Base-by-base conservation (phyloP, 2,113 vertebrate genomes). In the Dipodomys merriami region DNA sequence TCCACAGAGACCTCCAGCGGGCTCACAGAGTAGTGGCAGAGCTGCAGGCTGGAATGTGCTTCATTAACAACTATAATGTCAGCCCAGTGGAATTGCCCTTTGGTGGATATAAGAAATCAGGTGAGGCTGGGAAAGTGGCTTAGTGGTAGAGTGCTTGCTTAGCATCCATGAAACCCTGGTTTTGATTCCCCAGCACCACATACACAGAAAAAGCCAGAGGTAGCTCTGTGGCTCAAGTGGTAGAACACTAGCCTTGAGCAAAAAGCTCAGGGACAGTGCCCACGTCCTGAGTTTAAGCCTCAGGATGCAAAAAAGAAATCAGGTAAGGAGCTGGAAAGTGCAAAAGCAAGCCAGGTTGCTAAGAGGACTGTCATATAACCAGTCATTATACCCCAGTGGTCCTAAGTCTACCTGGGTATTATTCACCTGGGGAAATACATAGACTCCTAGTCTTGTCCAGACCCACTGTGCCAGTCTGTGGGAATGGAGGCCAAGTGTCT, bases 41-140 rank as follows among this genome's bases (percentile, higher is more conserved):
- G 78, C 97, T 99, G 23, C 98, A 99, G 96, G 99, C 98, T 1
- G 99, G 99, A 16, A 98, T 98, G 62, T 99, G 99, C 97, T 99
- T 98, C 97, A 99, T 99, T 80, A 99, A 99, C 97, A 99, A 99
- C 98, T 99, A 99, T 97, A 99, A 99, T 0, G 29, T 98, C 93
- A 98, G 94, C 93, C 98, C 99, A 0, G 92, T 99, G 95, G 99
- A 99, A 89, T 1, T 99, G 93, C 99, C 99, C 1, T 99, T 99
- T 0, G 99, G 99, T 39, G 99, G 99, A 6, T 99, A 99, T 96
- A 99, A 99, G 97, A 98, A 97, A 96, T 99, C 99, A 97, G 99
- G 99, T 99, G 96, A 93, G 39, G 39, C 39, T 39, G 39, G 39
- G 39, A 39, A 39, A 39, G 39, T 39, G 39, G 39, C 39, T 39